phyloP scores from a whole-genome alignment of 2,797 vertebrate species.

The Morelia viridis region DNA sequence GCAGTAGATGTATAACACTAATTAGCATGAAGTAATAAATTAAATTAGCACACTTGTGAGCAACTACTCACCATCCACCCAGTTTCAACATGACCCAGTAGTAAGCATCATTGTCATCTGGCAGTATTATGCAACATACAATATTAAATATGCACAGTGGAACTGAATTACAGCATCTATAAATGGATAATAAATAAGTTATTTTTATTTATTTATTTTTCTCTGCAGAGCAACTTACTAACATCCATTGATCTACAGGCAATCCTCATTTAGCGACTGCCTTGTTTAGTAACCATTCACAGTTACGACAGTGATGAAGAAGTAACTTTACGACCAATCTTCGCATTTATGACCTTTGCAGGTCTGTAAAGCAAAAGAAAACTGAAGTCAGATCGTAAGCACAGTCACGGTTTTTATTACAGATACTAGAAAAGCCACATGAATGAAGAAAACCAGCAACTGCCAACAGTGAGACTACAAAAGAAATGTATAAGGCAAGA shows the following conservation, averaged over 20 bases:
- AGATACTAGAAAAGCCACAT: not conserved
- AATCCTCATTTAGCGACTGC: too few species aligned
- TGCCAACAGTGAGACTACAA: not conserved
- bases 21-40: constrained; percentile 8
- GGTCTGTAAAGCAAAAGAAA: too few species aligned
- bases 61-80: not conserved
- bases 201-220: not conserved
- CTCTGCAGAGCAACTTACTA: not conserved
- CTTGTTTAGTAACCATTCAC: too few species aligned
- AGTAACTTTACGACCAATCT: too few species aligned
- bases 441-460: not conserved
- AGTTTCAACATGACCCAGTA: not conserved
- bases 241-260: not conserved
- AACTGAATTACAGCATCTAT: not conserved
- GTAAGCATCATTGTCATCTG: not conserved
- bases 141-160: not conserved
- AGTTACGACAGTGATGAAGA: too few species aligned
- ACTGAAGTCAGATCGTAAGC: too few species aligned
- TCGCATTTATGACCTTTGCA: too few species aligned
- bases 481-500: not conserved
- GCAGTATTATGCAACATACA: not conserved
- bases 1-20: not conserved
- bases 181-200: not conserved
- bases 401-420: not conserved
- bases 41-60: not conserved